Percentiles rank a stretch among this genome's conserved stretches.
Conservation (phyloP, 2,888 invertebrate genomes). For the Spicauda simplicius region DNA sequence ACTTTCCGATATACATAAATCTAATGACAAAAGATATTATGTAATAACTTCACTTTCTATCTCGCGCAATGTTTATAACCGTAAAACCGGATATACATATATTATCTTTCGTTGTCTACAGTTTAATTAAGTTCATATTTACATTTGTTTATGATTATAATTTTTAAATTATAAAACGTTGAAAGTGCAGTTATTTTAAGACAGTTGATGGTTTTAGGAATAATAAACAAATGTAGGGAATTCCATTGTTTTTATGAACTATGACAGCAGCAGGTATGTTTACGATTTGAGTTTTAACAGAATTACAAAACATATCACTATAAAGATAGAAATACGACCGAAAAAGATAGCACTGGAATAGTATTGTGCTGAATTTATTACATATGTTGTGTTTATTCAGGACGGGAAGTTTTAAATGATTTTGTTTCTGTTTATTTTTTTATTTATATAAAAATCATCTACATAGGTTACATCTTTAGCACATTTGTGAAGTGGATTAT, state of each 20-base stretch:
- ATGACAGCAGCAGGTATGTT: constrained; percentile 24
- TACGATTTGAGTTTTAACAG: neutral
- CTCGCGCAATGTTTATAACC: neutral
- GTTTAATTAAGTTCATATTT: neutral
- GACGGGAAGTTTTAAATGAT: neutral
- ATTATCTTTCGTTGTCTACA: neutral
- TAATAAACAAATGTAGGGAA: constrained; percentile 63
- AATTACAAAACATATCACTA: neutral
- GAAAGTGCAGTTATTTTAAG: constrained; percentile 70
- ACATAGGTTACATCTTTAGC: neutral
- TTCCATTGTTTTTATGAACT: constrained; percentile 52
- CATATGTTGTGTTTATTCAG: neutral
- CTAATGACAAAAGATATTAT: constrained; percentile 2
- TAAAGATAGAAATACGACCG: neutral
- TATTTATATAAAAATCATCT: neutral
- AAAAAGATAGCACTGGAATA: neutral
- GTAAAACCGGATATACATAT: neutral
- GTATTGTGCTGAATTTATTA: neutral
- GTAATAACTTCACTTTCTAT: constrained; percentile 13
- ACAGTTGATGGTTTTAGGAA: constrained; percentile 39
- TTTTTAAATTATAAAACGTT: constrained; percentile 24
- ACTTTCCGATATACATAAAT: constrained; percentile 6
- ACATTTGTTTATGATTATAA: neutral
- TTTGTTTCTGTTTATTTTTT: neutral
- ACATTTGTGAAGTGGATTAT: neutral